Base-by-base conservation (phyloP, 2,113 vertebrate species). In the Tyrannus savana region DNA sequence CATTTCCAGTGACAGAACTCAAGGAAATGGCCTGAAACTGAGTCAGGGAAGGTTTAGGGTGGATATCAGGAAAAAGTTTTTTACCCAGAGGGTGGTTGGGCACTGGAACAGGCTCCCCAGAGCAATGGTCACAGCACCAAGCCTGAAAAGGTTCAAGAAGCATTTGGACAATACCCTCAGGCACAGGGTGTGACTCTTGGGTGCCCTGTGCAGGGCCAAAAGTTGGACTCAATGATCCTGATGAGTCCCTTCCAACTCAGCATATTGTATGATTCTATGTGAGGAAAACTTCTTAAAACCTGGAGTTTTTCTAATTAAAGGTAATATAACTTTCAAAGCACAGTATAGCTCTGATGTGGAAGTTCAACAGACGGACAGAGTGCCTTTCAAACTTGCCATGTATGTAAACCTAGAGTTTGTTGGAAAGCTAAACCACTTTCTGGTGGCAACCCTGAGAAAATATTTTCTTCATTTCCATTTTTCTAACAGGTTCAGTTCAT, bases 31-130 rank as follows among this genome's bases (percentile, higher is more conserved):
- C 37, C 23, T 19, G 23, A 73, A 46, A 8, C 13, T 50, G 27
- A 4, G 44, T 28, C 37, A n/a, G 18, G 23, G 10, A 2, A 46
- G 19, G 16, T 17, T 82, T 67, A 21, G 2, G 23, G 8, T 28
- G 19, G 37, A 30, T 52, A 30, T 52, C 3, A 52, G 68, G 4
- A 17, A 28, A 59, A 52, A 7, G 0, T 37, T 59, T 10, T 67
- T 59, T 5, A 2, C 10, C 12, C 28, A 58, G 15, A 16, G 19
- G 3, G 1, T 37, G 27, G 0, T 0, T 74, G 52, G 35, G 27
- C 9, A 19, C 12, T 66, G 59, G 27, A 44, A 39, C 1, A 14
- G 50, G 37, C 1, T 74, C 19, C 24, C 18, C 44, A 39, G 33
- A n/a, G 15, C 0, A 39, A 15, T 10, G 60, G 27, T 33, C 59